A percentile compares a stretch with the other conserved stretches of the same genome.
phyloP scores from a whole-genome alignment of 2,113 vertebrate genomes.

The Vulpes lagopus region DNA sequence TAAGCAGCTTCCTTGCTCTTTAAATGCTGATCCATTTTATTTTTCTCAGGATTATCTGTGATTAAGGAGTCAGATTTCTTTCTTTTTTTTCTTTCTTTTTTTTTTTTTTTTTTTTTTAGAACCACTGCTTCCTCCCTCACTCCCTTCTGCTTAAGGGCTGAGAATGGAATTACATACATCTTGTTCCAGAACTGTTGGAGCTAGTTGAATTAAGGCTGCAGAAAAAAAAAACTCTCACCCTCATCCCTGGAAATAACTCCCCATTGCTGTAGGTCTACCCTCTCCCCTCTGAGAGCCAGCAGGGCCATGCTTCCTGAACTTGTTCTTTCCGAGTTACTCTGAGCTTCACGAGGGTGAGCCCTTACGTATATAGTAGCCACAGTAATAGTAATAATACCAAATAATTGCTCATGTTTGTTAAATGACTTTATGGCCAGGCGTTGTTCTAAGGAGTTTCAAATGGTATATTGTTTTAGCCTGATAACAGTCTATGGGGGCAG shows the following conservation, averaged over 20 bases:
- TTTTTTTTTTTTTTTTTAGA: background rate
- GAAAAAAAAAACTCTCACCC: background rate
- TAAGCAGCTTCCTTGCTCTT: background rate
- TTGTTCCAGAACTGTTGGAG: background rate
- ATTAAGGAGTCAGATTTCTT: background rate
- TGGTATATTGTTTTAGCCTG: no score
- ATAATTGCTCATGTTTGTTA: background rate
- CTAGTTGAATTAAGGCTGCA: background rate
- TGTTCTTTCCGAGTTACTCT: background rate
- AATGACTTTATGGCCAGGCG: background rate
- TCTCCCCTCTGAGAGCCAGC: background rate
- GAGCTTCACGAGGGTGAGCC: background rate
- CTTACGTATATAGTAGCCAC: rapidly evolving
- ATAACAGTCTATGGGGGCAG: rapidly evolving
- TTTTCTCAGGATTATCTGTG: background rate
- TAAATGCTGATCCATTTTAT: background rate
- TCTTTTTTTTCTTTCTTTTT: background rate
- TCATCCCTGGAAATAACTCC: background rate
- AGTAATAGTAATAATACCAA: no score
- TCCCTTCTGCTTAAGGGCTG: background rate
- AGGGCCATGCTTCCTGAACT: background rate
- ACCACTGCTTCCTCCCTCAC: background rate
- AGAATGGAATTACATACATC: background rate
- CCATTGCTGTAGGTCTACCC: rapidly evolving
- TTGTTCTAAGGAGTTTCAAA: background rate